Percentiles rank a stretch among this genome's conserved stretches.
These are phyloP conservation scores for Orthosia gracilis DNA, from an alignment of 2,888 invertebrate genomes.

Conservation along the genomic window DNA sequence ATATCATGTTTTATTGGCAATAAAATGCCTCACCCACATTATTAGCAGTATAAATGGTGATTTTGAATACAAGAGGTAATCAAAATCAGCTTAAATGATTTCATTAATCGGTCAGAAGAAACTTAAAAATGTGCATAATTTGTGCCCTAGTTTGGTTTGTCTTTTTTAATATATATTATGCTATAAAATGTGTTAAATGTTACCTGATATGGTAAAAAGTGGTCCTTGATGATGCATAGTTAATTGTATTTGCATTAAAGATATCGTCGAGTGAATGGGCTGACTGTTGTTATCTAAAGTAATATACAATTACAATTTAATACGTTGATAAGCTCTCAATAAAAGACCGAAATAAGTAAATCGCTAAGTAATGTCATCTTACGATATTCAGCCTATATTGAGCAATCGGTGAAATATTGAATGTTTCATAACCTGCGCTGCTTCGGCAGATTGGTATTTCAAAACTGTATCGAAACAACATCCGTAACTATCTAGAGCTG, in stretches of 20 bases:
- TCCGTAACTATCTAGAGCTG: constrained; percentile 76
- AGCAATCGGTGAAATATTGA: constrained; percentile 70
- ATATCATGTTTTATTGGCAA: constrained; percentile 25
- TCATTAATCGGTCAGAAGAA: neutral
- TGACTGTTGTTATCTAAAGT: constrained; percentile 46
- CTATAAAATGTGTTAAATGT: constrained; percentile 32
- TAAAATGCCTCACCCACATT: constrained; percentile 22
- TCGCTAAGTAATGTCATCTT: constrained; percentile 66
- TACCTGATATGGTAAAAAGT: constrained; percentile 40
- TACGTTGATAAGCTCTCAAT: constrained; percentile 42
- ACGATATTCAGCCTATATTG: constrained; percentile 65
- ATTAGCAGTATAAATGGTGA: constrained; percentile 1
- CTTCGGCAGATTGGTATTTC: constrained; percentile 80
- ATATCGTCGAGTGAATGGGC: constrained; percentile 31
- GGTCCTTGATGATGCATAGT: constrained; percentile 28
- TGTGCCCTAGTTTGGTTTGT: constrained; percentile 13
- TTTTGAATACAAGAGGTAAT: neutral
- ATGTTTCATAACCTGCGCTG: constrained; percentile 72
- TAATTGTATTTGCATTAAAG: constrained; percentile 43
- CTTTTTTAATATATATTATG: constrained; percentile 7
- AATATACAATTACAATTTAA: constrained; percentile 60
- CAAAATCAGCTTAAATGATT: too few species aligned
- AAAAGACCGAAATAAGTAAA: constrained; percentile 66
- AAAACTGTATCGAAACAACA: constrained; percentile 81
- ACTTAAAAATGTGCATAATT: constrained; percentile 37